These are phyloP conservation scores for Amazona guildingii DNA, from an alignment of 2,113 vertebrate species.

Conservation along the genomic window DNA sequence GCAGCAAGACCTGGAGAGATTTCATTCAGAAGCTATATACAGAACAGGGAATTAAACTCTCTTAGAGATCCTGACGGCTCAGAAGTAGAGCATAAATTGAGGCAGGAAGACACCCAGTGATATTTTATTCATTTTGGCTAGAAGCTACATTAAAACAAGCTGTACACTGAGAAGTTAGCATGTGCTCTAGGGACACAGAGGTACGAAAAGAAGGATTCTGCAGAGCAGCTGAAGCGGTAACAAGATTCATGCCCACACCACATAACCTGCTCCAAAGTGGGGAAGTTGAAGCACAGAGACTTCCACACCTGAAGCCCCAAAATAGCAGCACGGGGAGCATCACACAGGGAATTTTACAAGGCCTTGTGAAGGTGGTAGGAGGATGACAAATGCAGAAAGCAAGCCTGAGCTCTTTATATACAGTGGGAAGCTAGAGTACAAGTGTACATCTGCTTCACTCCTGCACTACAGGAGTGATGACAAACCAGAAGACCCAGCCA, in stretches of 20 bases:
- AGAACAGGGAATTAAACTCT: not conserved
- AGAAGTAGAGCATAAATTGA: slow-evolving; percentile 9
- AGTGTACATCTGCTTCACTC: fast-evolving
- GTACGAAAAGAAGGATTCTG: slow-evolving; percentile 5
- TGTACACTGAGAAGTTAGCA: not conserved
- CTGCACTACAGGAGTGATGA: not conserved
- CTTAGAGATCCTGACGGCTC: not conserved
- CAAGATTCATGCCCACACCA: not conserved
- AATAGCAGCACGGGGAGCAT: not conserved
- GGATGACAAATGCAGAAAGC: not conserved
- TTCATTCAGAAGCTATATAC: not conserved
- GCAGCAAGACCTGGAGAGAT: not conserved
- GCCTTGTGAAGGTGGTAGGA: not conserved
- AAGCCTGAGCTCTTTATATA: not conserved
- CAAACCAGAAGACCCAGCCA: not conserved
- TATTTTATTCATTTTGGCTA: slow-evolving; percentile 53
- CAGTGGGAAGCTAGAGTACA: not conserved
- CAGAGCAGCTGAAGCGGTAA: not conserved
- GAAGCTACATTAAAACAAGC: slow-evolving; percentile 29
- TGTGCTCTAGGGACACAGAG: not conserved
- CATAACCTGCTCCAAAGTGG: not conserved
- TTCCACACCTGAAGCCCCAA: not conserved
- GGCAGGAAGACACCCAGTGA: slow-evolving; percentile 14
- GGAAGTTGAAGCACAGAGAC: not conserved
- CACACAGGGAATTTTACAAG: not conserved